Base-by-base conservation (phyloP, 2,797 vertebrate genomes). In the Eulemur rubriventer region DNA sequence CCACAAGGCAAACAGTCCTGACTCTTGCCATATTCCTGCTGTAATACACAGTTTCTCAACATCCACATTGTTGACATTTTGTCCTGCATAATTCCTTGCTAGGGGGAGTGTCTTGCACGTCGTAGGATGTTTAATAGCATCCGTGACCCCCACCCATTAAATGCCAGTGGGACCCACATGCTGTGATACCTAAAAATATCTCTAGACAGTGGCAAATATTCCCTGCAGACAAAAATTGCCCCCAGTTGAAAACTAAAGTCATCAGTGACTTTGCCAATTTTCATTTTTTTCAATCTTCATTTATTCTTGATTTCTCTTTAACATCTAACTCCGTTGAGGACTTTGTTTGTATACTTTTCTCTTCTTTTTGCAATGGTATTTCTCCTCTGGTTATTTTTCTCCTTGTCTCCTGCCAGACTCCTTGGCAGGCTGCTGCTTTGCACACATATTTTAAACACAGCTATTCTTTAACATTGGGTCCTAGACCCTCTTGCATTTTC, bases 21-120 rank as follows among this genome's bases (percentile, higher is more conserved):
- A 33, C 6, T 50, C n/a, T 73, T 89, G 63, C 52, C 12, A 4
- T n/a, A 50, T n/a, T 81, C 26, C 41, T 59, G 5, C 16, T 52
- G 0, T 81, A 16, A 48, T 30, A 63, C 7, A 35, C 8, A 35
- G 4, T 88, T 69, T 70, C 46, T 80, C 33, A 35, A 8, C 8
- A 2, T 24, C 0, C 0, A 0, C 12, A 38, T 30, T 33, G 0
- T 63, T 38, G 83, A 28, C 41, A 26, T 76, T 81, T 50, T 63
- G 59, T 76, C 11, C n/a, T 63, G 2, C 20, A 2, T 43, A 41
- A 65, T 59, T 93, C 33, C 38, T n/a, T 93, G 10, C 67, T 52
- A n/a, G 28, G 24, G 6, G 11, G 24, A 7, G 33, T 78, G 28
- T 63, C 35, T 13, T 72, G 7, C 72, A 28, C 22, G 22, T 4